These are phyloP conservation scores for Bos javanicus DNA, from an alignment of 2,113 vertebrate genomes.

Conservation along the genomic window DNA sequence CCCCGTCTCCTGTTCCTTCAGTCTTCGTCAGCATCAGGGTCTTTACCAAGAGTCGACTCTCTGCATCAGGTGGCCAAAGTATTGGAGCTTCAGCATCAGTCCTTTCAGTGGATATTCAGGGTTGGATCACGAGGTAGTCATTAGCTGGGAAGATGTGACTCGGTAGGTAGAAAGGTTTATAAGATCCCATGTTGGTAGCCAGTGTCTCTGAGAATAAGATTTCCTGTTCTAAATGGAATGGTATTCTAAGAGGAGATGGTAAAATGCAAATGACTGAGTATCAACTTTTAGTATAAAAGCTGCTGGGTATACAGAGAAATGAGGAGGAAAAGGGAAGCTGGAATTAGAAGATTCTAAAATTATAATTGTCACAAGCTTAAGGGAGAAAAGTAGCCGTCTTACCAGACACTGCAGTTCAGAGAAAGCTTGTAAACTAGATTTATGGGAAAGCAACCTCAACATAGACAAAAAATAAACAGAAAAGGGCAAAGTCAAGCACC, in stretches of 20 bases:
- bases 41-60: background rate
- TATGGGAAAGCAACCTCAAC: background rate
- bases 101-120: background rate
- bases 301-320: background rate
- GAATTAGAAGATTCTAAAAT: slow-evolving; percentile 17
- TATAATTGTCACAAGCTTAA: background rate
- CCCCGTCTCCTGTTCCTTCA: background rate
- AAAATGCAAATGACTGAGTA: background rate
- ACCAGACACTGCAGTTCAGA: background rate
- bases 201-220: background rate
- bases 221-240: background rate
- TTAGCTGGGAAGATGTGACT: background rate
- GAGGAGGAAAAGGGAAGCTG: background rate
- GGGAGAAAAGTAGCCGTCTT: background rate
- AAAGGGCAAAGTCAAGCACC: background rate
- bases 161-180: background rate
- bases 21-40: background rate
- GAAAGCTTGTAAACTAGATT: slow-evolving; percentile 12
- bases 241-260: background rate
- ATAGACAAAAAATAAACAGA: background rate
- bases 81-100: background rate
- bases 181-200: background rate
- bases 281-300: background rate
- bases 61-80: background rate
- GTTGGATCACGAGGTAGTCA: background rate